phyloP scores from a whole-genome alignment of 2,113 vertebrate species.

The Puntigrus tetrazona region DNA sequence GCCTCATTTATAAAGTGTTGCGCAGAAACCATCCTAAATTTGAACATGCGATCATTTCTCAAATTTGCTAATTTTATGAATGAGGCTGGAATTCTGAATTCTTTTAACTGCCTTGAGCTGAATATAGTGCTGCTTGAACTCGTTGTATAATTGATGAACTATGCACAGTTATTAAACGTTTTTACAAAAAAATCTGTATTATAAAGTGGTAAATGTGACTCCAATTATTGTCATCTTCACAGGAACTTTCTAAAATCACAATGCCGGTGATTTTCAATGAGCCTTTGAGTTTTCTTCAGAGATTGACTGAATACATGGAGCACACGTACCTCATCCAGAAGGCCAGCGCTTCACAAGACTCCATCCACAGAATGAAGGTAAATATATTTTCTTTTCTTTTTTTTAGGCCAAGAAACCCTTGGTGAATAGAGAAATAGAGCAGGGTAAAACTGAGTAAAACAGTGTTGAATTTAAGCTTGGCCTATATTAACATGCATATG shows the following conservation, averaged over 20 bases:
- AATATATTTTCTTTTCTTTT: not conserved
- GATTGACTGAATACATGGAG: conserved; percentile 96
- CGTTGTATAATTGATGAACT: not conserved
- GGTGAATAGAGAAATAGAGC: not conserved
- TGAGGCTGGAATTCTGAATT: not conserved
- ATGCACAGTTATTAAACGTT: too few species aligned
- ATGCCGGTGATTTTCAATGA: conserved; percentile 98
- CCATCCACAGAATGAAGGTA: conserved; percentile 94
- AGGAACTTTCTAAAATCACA: conserved; percentile 98
- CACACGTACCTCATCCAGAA: conserved; percentile 98
- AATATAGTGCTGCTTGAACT: not conserved
- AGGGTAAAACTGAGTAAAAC: not conserved
- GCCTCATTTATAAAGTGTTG: not conserved
- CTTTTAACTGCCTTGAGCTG: not conserved
- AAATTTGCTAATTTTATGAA: too few species aligned
- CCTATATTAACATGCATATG: not conserved
- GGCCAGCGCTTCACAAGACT: conserved; percentile 84
- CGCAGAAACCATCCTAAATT: too few species aligned
- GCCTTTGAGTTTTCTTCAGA: conserved; percentile 95
- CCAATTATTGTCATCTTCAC: conserved; percentile 5
- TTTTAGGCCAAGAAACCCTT: conserved; percentile 2
- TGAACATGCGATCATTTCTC: too few species aligned
- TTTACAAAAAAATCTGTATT: not conserved
- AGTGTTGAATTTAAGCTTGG: not conserved
- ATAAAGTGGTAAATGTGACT: not conserved